These are phyloP conservation scores for Brienomyrus longianalis DNA, from an alignment of 2,113 vertebrate species.

Conservation along the genomic window DNA sequence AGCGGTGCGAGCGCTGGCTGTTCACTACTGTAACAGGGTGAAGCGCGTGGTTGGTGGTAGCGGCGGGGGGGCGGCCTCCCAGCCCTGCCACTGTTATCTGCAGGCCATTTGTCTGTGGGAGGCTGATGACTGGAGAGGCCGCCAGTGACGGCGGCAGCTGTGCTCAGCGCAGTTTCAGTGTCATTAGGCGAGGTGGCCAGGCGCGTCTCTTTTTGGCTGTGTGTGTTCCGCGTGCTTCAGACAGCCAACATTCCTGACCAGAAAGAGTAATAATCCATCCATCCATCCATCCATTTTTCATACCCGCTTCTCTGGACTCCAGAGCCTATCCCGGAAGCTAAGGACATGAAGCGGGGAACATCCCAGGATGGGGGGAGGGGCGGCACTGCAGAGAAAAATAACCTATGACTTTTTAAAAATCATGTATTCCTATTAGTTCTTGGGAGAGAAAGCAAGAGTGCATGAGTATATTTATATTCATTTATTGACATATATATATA, in stretches of 20 bases:
- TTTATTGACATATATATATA: no score
- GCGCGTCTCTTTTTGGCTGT: background rate
- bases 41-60: background rate
- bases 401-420: background rate
- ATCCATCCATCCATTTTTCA: background rate
- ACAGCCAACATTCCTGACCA: background rate
- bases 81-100: background rate
- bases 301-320: background rate
- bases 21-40: slow-evolving; percentile 1
- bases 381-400: no score
- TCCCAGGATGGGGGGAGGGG: background rate
- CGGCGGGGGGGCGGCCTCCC: background rate
- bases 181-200: background rate
- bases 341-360: background rate
- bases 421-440: background rate
- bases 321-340: background rate
- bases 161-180: background rate
- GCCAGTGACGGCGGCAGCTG: background rate
- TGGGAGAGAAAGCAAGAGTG: background rate
- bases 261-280: background rate
- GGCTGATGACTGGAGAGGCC: background rate
- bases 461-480: background rate
- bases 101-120: background rate
- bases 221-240: background rate
- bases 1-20: background rate